Evolutionary conservation across 2,797 vertebrate species (phyloP), one percentile per base, ranked within the genome.

Genomic region (Pagetopsis macropterus): DNA sequence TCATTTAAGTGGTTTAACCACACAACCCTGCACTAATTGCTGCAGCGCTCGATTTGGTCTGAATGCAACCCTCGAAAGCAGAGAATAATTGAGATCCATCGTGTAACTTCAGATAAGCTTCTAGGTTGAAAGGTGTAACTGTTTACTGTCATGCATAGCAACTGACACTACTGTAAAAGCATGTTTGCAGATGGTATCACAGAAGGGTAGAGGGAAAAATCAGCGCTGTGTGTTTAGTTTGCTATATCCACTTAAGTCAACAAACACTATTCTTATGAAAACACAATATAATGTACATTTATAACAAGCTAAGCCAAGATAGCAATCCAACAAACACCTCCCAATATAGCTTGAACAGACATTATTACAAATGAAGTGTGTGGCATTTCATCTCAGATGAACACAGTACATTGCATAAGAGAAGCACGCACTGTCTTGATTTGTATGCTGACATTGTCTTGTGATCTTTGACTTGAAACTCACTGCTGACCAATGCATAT

Each of bases 401-500:
- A 60, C 15, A 31, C 45, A 72, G 17, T 15, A 52, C 55, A 48
- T 45, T 61, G 46, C 37, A 6, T 5, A 65, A 63, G 19, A 51
- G 45, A 61, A 78, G n/a, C 43, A 63, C 0, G 14, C 58, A 41
- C 44, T 48, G 49, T 65, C 50, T 66, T 61, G 61, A 67, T 68
- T 51, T 72, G 73, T 55, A 82, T 64, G 56, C 67, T 79, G n/a
- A 72, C 72, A 75, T 51, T 54, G 16, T 50, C 11, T 37, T 55
- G 40, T 70, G 54, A 77, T 64, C 48, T 75, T 71, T 84, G 56
- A 75, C 48, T 54, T 67, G 5, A 55, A 65, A 55, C 68, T 44
- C 33, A 52, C 51, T 76, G 50, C 74, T 81, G 73, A 79, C 76
- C 65, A 71, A 15, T 43, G 59, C 51, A 68, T 54, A 50, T 45